phyloP scores from a whole-genome alignment of 2,113 vertebrate species.

The Ctenomys sociabilis region DNA sequence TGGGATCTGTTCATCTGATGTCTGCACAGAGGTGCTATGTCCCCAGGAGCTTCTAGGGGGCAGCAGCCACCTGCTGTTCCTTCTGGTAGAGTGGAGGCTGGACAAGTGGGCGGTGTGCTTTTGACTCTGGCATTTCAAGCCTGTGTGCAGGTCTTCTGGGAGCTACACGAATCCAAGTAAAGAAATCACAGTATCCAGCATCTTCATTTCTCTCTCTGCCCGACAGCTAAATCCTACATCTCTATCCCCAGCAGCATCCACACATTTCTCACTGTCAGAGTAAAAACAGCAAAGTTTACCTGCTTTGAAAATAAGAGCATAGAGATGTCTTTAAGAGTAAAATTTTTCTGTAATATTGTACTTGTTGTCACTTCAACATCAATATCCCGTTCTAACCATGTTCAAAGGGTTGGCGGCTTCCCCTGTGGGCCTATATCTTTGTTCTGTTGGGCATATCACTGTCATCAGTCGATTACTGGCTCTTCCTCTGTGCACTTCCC shows the following conservation, averaged over 20 bases:
- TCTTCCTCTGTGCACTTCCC: background rate
- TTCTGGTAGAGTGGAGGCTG: constrained; percentile 1
- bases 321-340: constrained; percentile 17
- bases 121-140: constrained; percentile 52
- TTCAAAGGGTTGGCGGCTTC: constrained; percentile 18
- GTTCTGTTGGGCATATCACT: background rate
- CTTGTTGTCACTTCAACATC: background rate
- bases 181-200: background rate
- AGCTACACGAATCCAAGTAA: constrained; percentile 66
- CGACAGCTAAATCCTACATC: constrained; percentile 24
- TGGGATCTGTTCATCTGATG: constrained; percentile 66
- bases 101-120: background rate
- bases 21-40: constrained; percentile 70
- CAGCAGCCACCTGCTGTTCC: constrained; percentile 82
- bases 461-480: background rate
- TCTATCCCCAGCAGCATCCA: background rate
- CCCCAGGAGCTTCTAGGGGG: constrained; percentile 84
- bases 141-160: constrained; percentile 63
- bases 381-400: background rate
- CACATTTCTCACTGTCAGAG: constrained; percentile 27
- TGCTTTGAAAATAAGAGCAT: constrained; percentile 56
- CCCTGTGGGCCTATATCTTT: background rate
- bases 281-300: constrained; percentile 16
- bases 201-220: background rate
- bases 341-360: constrained; percentile 59